Percentiles rank a stretch among this genome's conserved stretches.
These are phyloP conservation scores for Diuraphis noxia DNA, from an alignment of 1,140 invertebrate species.

Conservation along the genomic window DNA sequence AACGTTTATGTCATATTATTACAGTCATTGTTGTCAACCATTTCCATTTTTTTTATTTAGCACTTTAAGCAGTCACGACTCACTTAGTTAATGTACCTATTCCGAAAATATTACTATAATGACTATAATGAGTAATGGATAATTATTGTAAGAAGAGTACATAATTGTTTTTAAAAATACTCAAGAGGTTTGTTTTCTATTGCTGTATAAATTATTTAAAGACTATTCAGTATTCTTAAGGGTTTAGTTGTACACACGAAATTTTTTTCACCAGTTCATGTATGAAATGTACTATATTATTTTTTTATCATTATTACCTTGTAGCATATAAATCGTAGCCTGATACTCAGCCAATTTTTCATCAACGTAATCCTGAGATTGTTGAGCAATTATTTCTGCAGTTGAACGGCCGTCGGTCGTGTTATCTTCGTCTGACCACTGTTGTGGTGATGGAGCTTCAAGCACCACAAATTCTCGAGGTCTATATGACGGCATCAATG, in stretches of 20 bases:
- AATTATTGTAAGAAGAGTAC: not conserved
- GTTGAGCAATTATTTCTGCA: slow-evolving; percentile 87
- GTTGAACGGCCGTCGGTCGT: slow-evolving; percentile 73
- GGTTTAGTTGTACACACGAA: not conserved
- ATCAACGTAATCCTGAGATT: slow-evolving; percentile 92
- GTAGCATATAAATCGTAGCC: slow-evolving; percentile 84
- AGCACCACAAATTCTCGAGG: slow-evolving; percentile 42
- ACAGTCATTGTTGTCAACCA: not conserved
- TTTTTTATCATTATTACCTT: slow-evolving; percentile 69
- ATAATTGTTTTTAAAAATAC: not conserved
- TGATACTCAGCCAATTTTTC: slow-evolving; percentile 92
- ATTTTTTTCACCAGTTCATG: not conserved
- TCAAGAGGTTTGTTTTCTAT: not conserved
- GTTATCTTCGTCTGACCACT: slow-evolving; percentile 29
- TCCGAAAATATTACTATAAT: not conserved
- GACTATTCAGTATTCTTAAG: not conserved
- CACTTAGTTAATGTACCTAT: no score
- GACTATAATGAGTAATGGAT: not conserved
- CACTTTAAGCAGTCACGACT: not conserved
- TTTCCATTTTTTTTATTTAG: not conserved
- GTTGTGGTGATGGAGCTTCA: slow-evolving; percentile 39
- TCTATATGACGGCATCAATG: not conserved
- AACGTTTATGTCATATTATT: not conserved
- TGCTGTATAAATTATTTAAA: not conserved
- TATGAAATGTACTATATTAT: not conserved